Evolutionary conservation across 1,140 invertebrate genomes (phyloP), one percentile per base, ranked within the genome.

Genomic region (Macrotrachela quadricornifera): DNA sequence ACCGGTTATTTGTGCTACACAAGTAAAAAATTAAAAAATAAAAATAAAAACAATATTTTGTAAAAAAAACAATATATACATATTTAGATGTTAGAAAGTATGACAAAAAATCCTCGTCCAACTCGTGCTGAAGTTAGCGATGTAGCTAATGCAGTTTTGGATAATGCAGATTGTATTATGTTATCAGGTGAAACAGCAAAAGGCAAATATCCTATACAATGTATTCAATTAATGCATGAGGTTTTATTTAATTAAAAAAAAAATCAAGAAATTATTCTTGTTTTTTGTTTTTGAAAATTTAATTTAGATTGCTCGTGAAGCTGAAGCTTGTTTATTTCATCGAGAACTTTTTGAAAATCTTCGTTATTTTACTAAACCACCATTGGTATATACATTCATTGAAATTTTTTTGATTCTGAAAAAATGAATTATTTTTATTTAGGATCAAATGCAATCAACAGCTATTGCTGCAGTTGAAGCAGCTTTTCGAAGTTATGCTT

Each of bases 401-500:
- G 2, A 30, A 4, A 4, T 30, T 30, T 30, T 30, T 30, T 30
- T 30, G 3, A 30, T 30, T 4, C 8, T 4, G 21, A 30, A 4
- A 8, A 2, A 30, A 30, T 30, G 21, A 8, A 30, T 8, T 30
- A 46, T 46, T 45, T 42, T 39, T 42, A 15, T 49, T 38, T 38
- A 44, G 11, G 53, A 54, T 49, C 43, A 82, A 15, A 79, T 87
- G 0, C 86, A 95, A 64, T 82, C 88, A 0, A 80, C 85, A 30
- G 91, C 91, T 10, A 91, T 99, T 62, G 90, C 90, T 40, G 80
- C 88, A 4, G 91, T 95, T 4, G 88, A 94, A 66, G 91, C 88
- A 1, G 83, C 91, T 0, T 77, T 81, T 59, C 92, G 92, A 65
- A 84, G 82, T 62, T 74, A 81, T 63, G 90, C 91, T 2, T 77